These are phyloP conservation scores for Brachionus paranguensis DNA, from an alignment of 1,140 invertebrate genomes.

Conservation along the genomic window DNA sequence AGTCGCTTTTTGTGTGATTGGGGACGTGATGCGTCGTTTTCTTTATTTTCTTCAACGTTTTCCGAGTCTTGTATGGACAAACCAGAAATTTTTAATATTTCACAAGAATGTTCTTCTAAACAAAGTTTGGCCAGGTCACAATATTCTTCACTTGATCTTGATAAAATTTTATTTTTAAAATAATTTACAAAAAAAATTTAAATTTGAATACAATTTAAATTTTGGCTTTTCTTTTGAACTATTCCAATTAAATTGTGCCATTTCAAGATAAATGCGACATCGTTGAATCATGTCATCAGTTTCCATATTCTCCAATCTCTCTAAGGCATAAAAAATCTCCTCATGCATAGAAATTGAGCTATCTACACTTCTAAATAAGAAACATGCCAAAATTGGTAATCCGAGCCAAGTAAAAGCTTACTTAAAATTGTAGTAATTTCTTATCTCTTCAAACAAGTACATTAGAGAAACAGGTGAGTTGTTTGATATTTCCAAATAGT, in stretches of 20 bases:
- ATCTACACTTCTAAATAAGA: background rate
- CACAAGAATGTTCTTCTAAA: background rate
- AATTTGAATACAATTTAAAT: background rate
- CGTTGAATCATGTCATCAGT: background rate
- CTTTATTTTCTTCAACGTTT: background rate
- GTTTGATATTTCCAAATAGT: background rate
- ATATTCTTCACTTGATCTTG: constrained; percentile 14
- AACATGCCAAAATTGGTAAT: background rate
- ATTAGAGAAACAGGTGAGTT: background rate
- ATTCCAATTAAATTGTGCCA: constrained; percentile 25
- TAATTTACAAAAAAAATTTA: background rate
- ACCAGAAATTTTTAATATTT: background rate
- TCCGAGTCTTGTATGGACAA: background rate
- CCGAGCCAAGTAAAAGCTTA: background rate
- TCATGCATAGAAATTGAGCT: background rate
- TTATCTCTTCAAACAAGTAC: background rate
- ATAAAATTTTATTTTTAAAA: background rate
- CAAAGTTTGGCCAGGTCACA: background rate
- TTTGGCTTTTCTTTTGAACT: background rate
- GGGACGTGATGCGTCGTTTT: background rate
- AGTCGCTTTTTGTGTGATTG: background rate
- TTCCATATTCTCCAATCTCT: background rate
- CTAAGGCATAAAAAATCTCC: background rate
- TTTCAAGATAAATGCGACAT: background rate
- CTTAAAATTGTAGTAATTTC: constrained; percentile 22